A percentile compares a stretch with the other conserved stretches of the same genome.
Conservation (phyloP, 2,797 vertebrate species). For the Pseudopleuronectes americanus region DNA sequence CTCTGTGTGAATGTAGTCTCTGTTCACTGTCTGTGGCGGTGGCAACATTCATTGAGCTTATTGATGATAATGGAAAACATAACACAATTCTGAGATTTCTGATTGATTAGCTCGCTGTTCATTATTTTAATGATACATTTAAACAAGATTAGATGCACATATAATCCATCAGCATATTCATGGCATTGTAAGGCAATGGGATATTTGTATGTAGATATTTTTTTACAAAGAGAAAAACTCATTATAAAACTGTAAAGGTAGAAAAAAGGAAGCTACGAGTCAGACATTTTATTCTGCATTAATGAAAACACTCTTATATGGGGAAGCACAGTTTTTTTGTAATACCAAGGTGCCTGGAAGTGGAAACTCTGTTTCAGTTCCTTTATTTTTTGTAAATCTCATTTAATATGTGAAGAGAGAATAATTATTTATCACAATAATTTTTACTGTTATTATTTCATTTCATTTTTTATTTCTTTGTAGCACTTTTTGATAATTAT, state of each 20-base stretch:
- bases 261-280: no score
- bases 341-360: neutral
- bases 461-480: no score
- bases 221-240: no score
- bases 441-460: no score
- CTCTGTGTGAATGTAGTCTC: neutral
- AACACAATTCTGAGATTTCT: neutral
- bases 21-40: slow-evolving; percentile 11
- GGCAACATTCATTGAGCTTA: slow-evolving; percentile 2
- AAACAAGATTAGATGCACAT: neutral
- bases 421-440: no score
- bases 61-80: slow-evolving; percentile 2
- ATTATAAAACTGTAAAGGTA: no score
- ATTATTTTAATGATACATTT: neutral
- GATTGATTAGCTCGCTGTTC: neutral
- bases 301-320: no score
- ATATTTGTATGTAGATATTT: no score
- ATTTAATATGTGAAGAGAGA: no score
- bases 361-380: neutral
- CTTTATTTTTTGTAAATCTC: neutral
- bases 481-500: neutral
- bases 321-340: no score
- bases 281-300: no score
- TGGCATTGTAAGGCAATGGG: neutral
- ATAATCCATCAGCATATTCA: neutral